Conservation (phyloP, 2,888 invertebrate genomes). For the Drosophila nr. fundita region DNA sequence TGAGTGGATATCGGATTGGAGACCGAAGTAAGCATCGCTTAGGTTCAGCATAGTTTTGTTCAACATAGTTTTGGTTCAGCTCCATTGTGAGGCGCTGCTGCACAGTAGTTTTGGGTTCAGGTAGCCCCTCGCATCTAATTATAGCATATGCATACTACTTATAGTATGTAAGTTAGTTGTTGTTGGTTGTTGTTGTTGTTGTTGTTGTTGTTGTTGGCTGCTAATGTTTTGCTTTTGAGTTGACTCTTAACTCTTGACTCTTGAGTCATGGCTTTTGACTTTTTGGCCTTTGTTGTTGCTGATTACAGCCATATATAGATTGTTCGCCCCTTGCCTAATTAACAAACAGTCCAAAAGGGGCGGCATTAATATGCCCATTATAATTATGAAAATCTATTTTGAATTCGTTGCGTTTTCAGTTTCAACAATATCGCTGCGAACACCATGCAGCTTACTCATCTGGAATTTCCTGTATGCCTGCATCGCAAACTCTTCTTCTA, state of each 20-base stretch:
- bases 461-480: constrained; percentile 59
- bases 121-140: constrained; percentile 46
- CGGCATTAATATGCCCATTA: constrained; percentile 76
- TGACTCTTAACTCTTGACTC: neutral
- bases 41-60: constrained; percentile 4
- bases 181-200: neutral
- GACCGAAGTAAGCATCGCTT: neutral
- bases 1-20: neutral
- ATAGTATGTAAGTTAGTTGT: constrained; percentile 8
- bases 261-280: constrained; percentile 1
- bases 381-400: constrained; percentile 75
- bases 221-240: constrained; percentile 1
- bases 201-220: neutral
- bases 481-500: constrained; percentile 3
- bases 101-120: constrained; percentile 58
- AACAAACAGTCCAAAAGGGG: constrained; percentile 63
- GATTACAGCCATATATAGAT: constrained; percentile 1
- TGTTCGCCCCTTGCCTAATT: constrained; percentile 62
- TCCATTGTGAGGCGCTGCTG: constrained; percentile 22
- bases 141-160: constrained; percentile 14
- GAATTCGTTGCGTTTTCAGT: constrained; percentile 38
- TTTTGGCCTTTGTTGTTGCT: constrained; percentile 4
- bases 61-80: constrained; percentile 8
- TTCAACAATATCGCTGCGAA: constrained; percentile 27
- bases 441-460: constrained; percentile 60